Percentiles rank a stretch among this genome's conserved stretches.
Evolutionary conservation across 1,140 invertebrate species (phyloP).

Genomic region (Aplysia californica): DNA sequence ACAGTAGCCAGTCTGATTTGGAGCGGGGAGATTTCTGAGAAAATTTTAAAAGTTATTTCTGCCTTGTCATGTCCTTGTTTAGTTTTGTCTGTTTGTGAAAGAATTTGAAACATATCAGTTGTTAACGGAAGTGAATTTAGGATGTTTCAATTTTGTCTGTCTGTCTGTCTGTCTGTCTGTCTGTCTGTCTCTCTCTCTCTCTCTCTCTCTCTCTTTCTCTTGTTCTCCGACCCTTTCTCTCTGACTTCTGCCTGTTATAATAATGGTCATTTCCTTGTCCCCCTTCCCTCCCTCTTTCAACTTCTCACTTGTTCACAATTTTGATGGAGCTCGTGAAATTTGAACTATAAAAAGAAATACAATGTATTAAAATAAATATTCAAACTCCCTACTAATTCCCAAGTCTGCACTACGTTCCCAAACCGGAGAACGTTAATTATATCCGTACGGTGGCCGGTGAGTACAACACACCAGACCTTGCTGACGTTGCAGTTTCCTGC

Average conservation of each 20-base stretch:
- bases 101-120: not conserved
- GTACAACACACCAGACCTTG: no score
- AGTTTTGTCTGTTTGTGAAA: not conserved
- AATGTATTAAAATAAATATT: no score
- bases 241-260: not conserved
- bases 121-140: not conserved
- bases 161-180: constrained; percentile 2
- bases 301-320: no score
- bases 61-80: not conserved
- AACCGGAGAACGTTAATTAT: no score
- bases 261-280: not conserved
- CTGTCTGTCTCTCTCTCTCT: constrained; percentile 9
- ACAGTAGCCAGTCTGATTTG: not conserved
- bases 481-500: no score
- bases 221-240: not conserved
- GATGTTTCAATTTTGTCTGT: not conserved
- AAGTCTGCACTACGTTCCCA: no score
- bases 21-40: not conserved
- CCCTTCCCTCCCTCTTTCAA: not conserved
- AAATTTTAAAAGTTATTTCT: not conserved
- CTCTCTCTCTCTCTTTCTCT: not conserved
- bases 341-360: no score
- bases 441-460: no score
- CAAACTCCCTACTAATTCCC: no score
- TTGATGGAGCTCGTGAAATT: no score